A percentile compares a stretch with the other conserved stretches of the same genome.
Conservation (phyloP, 2,797 vertebrate genomes). For the Botia kubotai region DNA sequence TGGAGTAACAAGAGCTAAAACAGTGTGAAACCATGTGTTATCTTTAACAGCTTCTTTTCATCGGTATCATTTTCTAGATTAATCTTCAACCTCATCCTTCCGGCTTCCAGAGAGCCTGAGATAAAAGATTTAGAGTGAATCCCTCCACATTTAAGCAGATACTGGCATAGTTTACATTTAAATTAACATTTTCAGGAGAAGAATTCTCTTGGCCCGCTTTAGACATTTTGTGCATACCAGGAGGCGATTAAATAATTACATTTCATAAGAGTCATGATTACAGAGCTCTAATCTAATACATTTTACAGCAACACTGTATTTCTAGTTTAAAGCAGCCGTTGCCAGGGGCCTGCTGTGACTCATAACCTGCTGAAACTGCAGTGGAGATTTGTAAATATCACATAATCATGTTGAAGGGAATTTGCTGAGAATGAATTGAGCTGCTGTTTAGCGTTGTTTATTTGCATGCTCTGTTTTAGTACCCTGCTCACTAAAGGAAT, state of each 20-base stretch:
- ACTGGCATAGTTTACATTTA: constrained; percentile 13
- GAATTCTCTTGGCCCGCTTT: constrained; percentile 7
- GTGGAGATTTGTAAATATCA: constrained; percentile 16
- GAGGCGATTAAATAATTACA: constrained; percentile 32
- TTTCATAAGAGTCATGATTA: constrained; percentile 11
- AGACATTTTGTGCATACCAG: constrained; percentile 25
- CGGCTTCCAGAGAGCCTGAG: background rate
- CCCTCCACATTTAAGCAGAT: background rate
- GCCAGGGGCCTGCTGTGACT: constrained; percentile 25
- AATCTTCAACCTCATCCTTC: background rate
- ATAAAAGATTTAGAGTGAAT: background rate
- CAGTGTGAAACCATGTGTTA: background rate
- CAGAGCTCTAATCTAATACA: constrained; percentile 28
- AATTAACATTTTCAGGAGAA: constrained; percentile 5
- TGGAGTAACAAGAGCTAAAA: background rate
- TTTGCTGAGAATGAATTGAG: background rate
- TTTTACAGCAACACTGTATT: constrained; percentile 30
- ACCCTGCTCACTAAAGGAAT: background rate
- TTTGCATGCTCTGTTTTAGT: background rate
- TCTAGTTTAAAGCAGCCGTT: constrained; percentile 15
- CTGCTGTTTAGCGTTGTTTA: background rate
- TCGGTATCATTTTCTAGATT: background rate
- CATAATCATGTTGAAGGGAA: background rate
- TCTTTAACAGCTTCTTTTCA: background rate
- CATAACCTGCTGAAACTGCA: constrained; percentile 38